Percentiles rank a stretch among this genome's conserved stretches.
Evolutionary conservation across 2,113 vertebrate genomes (phyloP).

Genomic region (Gallinago media): DNA sequence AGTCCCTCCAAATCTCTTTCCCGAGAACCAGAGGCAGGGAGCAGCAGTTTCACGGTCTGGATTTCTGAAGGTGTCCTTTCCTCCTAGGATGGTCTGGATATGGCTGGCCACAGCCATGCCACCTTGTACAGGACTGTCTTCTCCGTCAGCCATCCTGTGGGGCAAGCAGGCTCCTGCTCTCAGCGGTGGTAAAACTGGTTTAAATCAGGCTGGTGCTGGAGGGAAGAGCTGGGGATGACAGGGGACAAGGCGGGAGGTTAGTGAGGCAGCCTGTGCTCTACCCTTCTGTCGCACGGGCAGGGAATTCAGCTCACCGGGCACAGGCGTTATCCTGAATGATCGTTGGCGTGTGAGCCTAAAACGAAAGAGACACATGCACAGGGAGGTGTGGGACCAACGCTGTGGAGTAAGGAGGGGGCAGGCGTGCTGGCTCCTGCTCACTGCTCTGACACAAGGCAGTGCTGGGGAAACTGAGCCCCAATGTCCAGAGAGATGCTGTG

Average conservation of each 20-base stretch:
- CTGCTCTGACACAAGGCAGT: neutral
- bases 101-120: neutral
- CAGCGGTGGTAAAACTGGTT: neutral
- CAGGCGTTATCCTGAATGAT: neutral
- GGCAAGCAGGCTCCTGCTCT: neutral
- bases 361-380: neutral
- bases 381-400: neutral
- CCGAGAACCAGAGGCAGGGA: neutral
- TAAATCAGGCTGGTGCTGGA: neutral
- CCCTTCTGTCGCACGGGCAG: neutral
- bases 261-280: neutral
- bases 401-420: neutral
- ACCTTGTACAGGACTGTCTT: neutral
- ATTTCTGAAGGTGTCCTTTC: neutral
- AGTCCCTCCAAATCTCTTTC: neutral
- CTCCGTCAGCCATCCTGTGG: fast-evolving
- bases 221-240: neutral
- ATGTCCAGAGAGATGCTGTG: neutral
- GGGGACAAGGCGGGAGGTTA: neutral
- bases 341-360: neutral
- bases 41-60: neutral
- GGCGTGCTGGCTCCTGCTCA: neutral
- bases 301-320: neutral
- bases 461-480: fast-evolving
- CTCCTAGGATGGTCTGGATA: neutral